phyloP scores from a whole-genome alignment of 2,888 invertebrate species.

The Pachliopta kotzebuea region DNA sequence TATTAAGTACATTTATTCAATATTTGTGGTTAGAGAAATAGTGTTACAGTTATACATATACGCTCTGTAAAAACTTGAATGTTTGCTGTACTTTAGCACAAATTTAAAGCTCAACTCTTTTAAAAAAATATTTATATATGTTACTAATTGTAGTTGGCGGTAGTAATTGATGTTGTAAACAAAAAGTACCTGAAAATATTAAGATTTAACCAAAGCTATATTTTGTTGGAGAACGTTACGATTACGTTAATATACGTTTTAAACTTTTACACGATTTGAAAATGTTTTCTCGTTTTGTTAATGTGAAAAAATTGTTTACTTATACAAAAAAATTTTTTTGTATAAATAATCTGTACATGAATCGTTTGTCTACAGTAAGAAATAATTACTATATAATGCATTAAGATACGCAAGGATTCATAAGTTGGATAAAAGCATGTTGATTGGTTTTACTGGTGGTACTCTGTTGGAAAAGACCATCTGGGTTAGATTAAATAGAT shows the following conservation, averaged over 20 bases:
- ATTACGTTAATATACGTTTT: not conserved
- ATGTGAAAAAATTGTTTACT: not conserved
- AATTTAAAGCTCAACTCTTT: slow-evolving; percentile 48
- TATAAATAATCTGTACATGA: not conserved
- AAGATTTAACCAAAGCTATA: slow-evolving; percentile 3
- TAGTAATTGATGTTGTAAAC: not conserved
- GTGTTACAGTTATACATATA: not conserved
- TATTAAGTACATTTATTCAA: not conserved
- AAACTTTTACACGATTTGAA: not conserved
- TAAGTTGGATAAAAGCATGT: not conserved
- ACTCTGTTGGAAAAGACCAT: too few species aligned
- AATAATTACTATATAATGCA: not conserved
- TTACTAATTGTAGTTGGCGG: not conserved
- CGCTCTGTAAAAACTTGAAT: not conserved
- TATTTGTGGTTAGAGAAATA: not conserved
- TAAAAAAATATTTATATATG: not conserved
- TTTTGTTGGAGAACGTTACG: not conserved
- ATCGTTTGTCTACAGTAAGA: not conserved
- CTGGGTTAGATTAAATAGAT: too few species aligned
- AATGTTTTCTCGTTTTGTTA: not conserved
- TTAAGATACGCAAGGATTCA: not conserved
- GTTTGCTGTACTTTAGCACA: slow-evolving; percentile 40
- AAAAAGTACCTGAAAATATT: slow-evolving; percentile 1
- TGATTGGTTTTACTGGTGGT: too few species aligned
- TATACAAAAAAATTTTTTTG: not conserved